Evolutionary conservation across 2,888 invertebrate species (phyloP).

Genomic region (Holacanthella duospinosa): DNA sequence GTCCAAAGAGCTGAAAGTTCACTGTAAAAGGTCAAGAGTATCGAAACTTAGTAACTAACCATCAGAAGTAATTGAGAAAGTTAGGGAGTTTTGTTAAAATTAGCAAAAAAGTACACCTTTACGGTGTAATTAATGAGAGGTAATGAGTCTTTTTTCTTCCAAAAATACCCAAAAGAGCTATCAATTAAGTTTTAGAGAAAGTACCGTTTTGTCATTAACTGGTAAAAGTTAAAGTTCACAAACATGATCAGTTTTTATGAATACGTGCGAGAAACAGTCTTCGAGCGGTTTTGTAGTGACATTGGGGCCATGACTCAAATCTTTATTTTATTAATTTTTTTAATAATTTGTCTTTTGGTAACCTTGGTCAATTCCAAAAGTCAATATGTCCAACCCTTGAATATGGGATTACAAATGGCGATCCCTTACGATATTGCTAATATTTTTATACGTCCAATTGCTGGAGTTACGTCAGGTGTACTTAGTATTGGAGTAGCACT

Average conservation of each 20-base stretch:
- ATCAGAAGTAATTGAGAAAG: neutral
- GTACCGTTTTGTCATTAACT: no score
- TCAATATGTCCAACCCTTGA: conserved; percentile 33
- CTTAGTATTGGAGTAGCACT: conserved; percentile 18
- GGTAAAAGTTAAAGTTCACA: no score
- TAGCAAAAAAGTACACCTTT: neutral
- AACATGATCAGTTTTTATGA: no score
- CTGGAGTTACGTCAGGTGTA: conserved; percentile 14
- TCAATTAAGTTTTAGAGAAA: no score
- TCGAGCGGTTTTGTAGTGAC: neutral
- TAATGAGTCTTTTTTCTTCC: no score
- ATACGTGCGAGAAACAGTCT: no score
- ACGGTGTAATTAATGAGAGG: no score
- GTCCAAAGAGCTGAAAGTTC: no score
- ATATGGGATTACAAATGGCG: conserved; percentile 31
- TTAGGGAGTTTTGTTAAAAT: neutral
- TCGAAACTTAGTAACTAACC: neutral
- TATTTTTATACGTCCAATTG: conserved; percentile 28
- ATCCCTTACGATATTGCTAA: conserved; percentile 35
- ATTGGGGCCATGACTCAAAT: neutral
- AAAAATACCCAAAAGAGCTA: no score
- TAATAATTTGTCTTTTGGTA: no score
- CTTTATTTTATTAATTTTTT: neutral
- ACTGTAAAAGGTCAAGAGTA: neutral
- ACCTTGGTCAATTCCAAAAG: conserved; percentile 11